Evolutionary conservation across 2,888 invertebrate species (phyloP).

Genomic region (Proisotoma minuta): DNA sequence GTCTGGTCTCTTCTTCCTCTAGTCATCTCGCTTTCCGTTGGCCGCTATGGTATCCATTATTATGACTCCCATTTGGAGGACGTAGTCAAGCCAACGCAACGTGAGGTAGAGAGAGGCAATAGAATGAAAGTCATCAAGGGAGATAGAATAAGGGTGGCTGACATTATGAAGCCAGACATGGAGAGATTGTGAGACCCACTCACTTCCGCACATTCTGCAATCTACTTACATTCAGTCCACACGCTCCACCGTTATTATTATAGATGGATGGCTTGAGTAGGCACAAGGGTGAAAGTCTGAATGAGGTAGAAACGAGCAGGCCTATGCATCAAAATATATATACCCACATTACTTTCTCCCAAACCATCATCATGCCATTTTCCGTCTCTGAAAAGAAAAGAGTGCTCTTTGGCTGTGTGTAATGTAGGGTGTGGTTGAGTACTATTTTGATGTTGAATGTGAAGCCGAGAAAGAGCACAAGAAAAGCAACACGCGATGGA

Average conservation of each 20-base stretch:
- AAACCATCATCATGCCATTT: background rate
- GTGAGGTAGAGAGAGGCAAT: background rate
- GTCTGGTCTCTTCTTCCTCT: too few relatives aligned
- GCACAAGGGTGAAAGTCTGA: background rate
- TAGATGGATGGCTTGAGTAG: background rate
- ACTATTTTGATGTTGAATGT: too few relatives aligned
- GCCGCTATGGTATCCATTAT: too few relatives aligned
- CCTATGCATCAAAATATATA: too few relatives aligned
- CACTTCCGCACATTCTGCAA: background rate
- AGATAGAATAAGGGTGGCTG: too few relatives aligned
- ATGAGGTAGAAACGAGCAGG: too few relatives aligned
- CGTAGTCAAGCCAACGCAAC: too few relatives aligned
- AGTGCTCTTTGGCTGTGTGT: constrained; percentile 1
- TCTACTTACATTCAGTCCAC: background rate
- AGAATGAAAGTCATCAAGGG: background rate
- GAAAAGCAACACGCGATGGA: constrained; percentile 10
- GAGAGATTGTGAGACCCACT: background rate
- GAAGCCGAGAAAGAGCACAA: too few relatives aligned
- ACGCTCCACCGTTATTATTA: background rate
- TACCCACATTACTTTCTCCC: too few relatives aligned
- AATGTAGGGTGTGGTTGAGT: constrained; percentile 20
- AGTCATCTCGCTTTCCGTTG: too few relatives aligned
- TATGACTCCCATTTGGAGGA: too few relatives aligned
- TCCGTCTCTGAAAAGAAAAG: background rate
- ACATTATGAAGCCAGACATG: background rate